These are phyloP conservation scores for Macrotus californicus DNA, from an alignment of 2,113 vertebrate species.

Conservation along the genomic window DNA sequence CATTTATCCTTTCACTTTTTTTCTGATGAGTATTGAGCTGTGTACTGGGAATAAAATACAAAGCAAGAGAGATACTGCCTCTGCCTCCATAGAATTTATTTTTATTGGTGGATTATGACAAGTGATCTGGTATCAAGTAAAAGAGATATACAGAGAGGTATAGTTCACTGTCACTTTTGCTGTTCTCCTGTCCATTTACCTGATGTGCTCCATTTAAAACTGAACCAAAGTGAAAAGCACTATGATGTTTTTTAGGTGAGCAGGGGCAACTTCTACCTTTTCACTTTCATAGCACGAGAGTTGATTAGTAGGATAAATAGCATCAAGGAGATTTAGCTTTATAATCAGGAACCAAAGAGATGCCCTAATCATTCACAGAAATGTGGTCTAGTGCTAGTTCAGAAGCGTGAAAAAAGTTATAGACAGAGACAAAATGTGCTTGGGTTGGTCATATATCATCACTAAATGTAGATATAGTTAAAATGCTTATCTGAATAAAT, in stretches of 20 bases:
- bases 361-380: background rate
- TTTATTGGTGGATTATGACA: background rate
- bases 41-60: background rate
- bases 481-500: background rate
- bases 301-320: background rate
- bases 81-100: background rate
- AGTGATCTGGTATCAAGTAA: background rate
- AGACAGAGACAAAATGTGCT: background rate
- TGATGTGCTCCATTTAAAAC: background rate
- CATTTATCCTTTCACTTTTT: slow-evolving; percentile 24
- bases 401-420: background rate
- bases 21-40: background rate
- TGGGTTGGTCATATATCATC: background rate
- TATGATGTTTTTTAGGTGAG: background rate
- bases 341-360: background rate
- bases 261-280: background rate
- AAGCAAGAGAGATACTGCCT: background rate
- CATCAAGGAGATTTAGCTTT: background rate
- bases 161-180: background rate
- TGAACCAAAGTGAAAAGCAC: background rate
- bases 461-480: background rate
- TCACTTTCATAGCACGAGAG: background rate
- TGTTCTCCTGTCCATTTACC: background rate
- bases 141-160: background rate
- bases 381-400: background rate